phyloP scores from a whole-genome alignment of 2,888 invertebrate genomes.

The Clitarchus hookeri region DNA sequence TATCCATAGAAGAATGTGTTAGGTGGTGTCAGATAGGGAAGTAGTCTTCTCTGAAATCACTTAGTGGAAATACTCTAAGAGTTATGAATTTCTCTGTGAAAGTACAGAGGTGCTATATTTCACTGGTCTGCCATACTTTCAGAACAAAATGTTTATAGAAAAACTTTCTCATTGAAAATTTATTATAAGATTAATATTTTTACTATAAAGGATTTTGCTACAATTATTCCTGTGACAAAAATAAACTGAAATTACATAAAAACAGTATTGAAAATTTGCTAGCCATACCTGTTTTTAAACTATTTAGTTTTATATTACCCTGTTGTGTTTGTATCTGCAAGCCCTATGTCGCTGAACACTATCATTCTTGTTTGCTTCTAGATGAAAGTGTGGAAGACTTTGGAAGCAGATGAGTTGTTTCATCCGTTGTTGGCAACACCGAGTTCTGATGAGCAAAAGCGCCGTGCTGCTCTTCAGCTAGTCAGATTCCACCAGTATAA shows the following conservation, averaged over 20 bases:
- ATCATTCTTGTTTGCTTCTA: constrained; percentile 53
- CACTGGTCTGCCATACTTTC: no score
- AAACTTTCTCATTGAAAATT: no score
- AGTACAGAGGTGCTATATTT: no score
- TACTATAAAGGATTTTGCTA: no score
- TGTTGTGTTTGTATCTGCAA: not conserved
- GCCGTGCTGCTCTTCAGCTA: constrained; percentile 69
- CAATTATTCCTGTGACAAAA: no score
- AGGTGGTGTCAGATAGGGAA: not conserved
- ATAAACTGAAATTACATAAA: no score
- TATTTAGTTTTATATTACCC: not conserved
- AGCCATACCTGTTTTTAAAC: not conserved
- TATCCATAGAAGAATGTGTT: not conserved
- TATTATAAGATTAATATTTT: no score
- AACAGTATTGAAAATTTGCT: not conserved
- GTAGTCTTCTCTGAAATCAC: not conserved
- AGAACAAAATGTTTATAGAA: no score
- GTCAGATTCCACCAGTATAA: constrained; percentile 69
- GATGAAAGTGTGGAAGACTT: constrained; percentile 77
- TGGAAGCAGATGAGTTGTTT: constrained; percentile 81
- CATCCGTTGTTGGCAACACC: constrained; percentile 65
- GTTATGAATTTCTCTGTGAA: no score
- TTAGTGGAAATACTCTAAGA: no score
- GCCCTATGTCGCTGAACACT: not conserved
- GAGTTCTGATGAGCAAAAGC: constrained; percentile 74